These are phyloP conservation scores for Clamator glandarius DNA, from an alignment of 2,797 vertebrate species.

Conservation along the genomic window DNA sequence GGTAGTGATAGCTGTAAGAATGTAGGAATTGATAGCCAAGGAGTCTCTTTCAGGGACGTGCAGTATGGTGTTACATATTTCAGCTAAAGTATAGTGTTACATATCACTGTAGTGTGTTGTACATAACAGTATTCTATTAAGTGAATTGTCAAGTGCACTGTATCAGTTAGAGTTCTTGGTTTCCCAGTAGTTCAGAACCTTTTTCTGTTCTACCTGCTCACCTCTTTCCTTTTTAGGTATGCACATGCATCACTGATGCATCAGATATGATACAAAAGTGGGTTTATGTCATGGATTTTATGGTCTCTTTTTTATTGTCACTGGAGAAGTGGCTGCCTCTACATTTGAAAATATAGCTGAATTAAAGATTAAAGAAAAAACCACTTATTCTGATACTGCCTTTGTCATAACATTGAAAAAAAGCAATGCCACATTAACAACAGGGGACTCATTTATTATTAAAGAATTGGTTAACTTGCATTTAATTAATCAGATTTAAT, in stretches of 20 bases:
- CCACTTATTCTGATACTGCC: neutral
- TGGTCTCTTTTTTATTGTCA: neutral
- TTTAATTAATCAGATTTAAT: neutral
- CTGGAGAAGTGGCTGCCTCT: neutral
- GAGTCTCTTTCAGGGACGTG: neutral
- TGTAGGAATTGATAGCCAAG: neutral
- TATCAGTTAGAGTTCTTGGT: neutral
- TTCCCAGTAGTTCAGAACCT: neutral
- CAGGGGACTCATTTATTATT: neutral
- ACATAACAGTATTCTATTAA: neutral
- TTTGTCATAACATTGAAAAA: neutral
- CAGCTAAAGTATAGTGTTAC: neutral
- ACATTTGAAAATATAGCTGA: neutral
- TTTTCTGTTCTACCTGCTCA: neutral
- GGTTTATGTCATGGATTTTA: neutral
- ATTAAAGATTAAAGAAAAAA: neutral
- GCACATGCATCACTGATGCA: neutral
- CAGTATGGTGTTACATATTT: neutral
- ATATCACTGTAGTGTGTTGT: neutral
- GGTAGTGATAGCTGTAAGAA: neutral
- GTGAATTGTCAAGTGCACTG: neutral
- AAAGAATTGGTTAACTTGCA: neutral
- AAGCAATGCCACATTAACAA: neutral
- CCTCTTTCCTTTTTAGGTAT: neutral
- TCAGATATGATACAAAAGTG: neutral